Percentiles rank a stretch among this genome's conserved stretches.
These are phyloP conservation scores for Onthophagus sagittarius DNA, from an alignment of 2,888 invertebrate species.

Conservation along the genomic window DNA sequence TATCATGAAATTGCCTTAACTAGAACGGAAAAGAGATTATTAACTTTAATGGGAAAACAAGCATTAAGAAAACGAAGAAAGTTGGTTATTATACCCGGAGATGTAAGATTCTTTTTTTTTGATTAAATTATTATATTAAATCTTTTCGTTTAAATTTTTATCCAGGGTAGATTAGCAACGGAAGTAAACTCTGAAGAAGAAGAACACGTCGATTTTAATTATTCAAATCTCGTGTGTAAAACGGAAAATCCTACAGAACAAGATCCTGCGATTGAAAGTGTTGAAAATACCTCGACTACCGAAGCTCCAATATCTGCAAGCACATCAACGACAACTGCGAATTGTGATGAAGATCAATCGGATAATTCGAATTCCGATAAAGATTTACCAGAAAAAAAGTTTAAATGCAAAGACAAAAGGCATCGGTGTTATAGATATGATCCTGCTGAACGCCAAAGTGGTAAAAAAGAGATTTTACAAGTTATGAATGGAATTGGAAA, in stretches of 20 bases:
- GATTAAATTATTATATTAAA: not conserved
- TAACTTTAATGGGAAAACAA: conserved; percentile 9
- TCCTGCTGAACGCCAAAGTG: not conserved
- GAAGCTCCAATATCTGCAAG: not conserved
- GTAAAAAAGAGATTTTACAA: not conserved
- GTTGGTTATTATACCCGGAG: conserved; percentile 5
- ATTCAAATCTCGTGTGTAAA: not conserved
- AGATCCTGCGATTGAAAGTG: no score
- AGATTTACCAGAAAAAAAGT: not conserved
- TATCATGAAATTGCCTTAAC: conserved; percentile 5
- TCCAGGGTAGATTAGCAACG: not conserved
- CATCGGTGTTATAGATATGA: not conserved
- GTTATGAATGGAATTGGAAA: not conserved
- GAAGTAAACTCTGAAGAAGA: not conserved
- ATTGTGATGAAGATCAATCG: not conserved
- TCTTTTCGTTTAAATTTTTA: not conserved
- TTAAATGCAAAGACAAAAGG: not conserved
- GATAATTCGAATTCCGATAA: not conserved
- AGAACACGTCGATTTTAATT: not conserved
- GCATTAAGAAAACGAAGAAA: conserved; percentile 3
- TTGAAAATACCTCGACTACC: not conserved
- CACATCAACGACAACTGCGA: not conserved
- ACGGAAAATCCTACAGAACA: not conserved
- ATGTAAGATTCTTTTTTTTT: not conserved
- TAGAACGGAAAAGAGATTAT: conserved; percentile 4